Percentiles rank a stretch among this genome's conserved stretches.
Evolutionary conservation across 2,797 vertebrate genomes (phyloP).

Genomic region (Lycodopsis pacificus): DNA sequence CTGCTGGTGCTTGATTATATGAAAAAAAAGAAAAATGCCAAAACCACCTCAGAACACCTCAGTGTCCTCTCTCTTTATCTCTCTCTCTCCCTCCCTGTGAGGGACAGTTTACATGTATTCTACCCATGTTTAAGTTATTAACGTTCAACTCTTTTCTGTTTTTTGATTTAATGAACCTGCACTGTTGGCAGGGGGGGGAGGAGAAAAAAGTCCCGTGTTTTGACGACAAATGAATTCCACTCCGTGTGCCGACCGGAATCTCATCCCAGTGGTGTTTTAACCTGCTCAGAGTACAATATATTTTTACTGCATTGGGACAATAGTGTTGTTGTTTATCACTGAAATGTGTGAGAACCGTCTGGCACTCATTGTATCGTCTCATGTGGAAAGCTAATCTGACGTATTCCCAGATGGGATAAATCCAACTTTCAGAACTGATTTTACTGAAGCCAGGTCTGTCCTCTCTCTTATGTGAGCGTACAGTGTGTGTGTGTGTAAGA

Average conservation of each 20-base stretch:
- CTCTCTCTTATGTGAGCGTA: constrained; percentile 41
- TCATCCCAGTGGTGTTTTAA: constrained; percentile 30
- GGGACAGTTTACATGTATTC: constrained; percentile 76
- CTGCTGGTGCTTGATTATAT: constrained; percentile 62
- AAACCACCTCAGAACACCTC: constrained; percentile 79
- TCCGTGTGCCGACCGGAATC: constrained; percentile 48
- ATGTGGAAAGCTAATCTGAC: constrained; percentile 36
- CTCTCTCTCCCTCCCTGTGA: constrained; percentile 48
- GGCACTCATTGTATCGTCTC: constrained; percentile 42
- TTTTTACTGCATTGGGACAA: constrained; percentile 26
- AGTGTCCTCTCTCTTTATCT: constrained; percentile 71
- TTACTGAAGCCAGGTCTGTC: constrained; percentile 45
- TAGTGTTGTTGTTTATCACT: constrained; percentile 9
- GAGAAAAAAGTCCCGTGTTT: constrained; percentile 49
- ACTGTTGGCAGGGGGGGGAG: constrained; percentile 61
- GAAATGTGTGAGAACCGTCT: constrained; percentile 35
- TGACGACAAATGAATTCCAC: constrained; percentile 41
- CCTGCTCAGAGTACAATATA: constrained; percentile 18
- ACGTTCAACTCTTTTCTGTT: constrained; percentile 60
- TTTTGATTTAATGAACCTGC: constrained; percentile 69
- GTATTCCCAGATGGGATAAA: constrained; percentile 42
- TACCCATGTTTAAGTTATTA: constrained; percentile 69
- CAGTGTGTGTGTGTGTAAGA: constrained; percentile 1
- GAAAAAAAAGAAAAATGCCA: constrained; percentile 55
- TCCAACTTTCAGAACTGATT: constrained; percentile 46